These are phyloP conservation scores for Struthio camelus DNA, from an alignment of 2,113 vertebrate species.

Conservation along the genomic window DNA sequence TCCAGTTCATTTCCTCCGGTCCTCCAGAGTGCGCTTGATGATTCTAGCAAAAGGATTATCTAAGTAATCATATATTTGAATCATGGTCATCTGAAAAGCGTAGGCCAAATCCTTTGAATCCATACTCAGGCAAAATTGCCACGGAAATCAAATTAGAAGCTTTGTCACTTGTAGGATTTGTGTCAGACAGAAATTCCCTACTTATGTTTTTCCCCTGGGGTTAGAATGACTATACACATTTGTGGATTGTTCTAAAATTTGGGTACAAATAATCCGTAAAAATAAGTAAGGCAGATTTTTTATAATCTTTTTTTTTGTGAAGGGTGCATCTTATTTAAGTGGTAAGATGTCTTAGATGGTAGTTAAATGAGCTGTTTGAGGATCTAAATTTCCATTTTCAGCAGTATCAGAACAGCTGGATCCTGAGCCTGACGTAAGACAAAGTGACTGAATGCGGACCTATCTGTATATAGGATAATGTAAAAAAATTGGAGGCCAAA, in stretches of 20 bases:
- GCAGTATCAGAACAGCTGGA: neutral
- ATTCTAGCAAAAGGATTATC: neutral
- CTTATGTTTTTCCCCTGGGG: neutral
- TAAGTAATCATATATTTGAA: neutral
- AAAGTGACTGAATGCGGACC: neutral
- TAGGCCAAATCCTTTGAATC: neutral
- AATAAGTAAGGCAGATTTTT: neutral
- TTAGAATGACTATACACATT: slow-evolving; percentile 6
- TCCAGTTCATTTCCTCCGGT: neutral
- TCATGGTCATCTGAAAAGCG: neutral
- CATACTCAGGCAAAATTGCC: neutral
- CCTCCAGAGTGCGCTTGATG: neutral
- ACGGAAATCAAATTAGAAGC: neutral
- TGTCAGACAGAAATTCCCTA: slow-evolving; percentile 1
- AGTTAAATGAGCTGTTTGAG: neutral
- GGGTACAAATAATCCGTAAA: neutral
- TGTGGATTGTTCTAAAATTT: neutral
- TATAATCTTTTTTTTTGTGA: neutral
- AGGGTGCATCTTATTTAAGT: neutral
- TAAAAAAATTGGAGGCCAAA: neutral
- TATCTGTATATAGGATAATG: neutral
- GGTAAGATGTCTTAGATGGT: slow-evolving; percentile 5
- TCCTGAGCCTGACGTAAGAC: neutral
- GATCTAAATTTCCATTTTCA: slow-evolving; percentile 18
- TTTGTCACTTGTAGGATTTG: slow-evolving; percentile 16